A percentile compares a stretch with the other conserved stretches of the same genome.
Evolutionary conservation across 2,888 invertebrate genomes (phyloP).

Genomic region (Quadroppia sp.): DNA sequence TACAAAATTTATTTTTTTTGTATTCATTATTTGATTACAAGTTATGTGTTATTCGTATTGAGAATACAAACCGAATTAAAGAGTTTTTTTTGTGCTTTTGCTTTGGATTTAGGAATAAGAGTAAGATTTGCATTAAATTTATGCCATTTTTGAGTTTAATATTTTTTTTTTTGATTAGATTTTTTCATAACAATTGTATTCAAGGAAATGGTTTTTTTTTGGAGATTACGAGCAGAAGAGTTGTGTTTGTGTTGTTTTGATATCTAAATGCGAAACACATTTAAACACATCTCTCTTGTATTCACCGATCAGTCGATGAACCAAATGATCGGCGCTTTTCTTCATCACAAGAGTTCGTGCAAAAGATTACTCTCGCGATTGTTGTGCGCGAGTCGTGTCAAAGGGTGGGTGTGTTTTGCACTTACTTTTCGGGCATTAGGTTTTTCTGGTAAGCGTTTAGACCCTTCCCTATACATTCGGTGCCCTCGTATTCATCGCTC

Average conservation of each 20-base stretch:
- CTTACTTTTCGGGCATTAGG: neutral
- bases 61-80: no score
- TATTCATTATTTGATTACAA: neutral
- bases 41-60: no score
- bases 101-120: neutral
- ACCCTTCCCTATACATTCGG: conserved; percentile 7
- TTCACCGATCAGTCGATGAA: conserved; percentile 11
- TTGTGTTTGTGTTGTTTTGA: neutral
- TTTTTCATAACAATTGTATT: neutral
- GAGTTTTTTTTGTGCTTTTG: no score
- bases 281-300: neutral
- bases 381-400: conserved; percentile 32
- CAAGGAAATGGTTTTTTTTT: neutral
- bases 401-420: conserved; percentile 23
- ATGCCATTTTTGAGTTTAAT: no score
- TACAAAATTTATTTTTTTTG: neutral
- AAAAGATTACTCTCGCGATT: conserved; percentile 18
- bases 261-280: neutral
- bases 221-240: neutral
- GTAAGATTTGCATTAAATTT: conserved; percentile 2
- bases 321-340: neutral
- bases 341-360: conserved; percentile 14
- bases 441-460: neutral
- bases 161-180: neutral
- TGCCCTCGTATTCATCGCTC: neutral